Conservation (phyloP, 2,888 invertebrate genomes). For the Epinotia demarniana region DNA sequence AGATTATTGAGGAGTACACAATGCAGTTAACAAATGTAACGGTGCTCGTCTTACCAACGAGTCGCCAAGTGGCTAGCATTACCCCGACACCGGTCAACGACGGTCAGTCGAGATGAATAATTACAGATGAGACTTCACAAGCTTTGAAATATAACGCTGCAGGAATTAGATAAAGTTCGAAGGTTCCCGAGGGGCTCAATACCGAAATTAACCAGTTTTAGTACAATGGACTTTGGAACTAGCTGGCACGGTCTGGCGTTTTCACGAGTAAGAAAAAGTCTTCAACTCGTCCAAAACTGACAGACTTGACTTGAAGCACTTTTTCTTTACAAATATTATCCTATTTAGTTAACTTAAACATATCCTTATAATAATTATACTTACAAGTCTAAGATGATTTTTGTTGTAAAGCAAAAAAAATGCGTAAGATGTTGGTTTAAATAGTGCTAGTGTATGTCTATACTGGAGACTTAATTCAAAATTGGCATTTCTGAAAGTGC, state of each 20-base stretch:
- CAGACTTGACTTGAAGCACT: too few species aligned
- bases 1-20: conserved; percentile 15
- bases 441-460: background rate
- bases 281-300: too few species aligned
- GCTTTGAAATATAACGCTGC: conserved; percentile 76
- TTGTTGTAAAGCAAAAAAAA: background rate
- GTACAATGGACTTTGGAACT: background rate
- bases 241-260: background rate
- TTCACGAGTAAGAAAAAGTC: background rate
- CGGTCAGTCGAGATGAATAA: conserved; percentile 72
- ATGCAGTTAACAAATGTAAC: conserved; percentile 47
- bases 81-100: conserved; percentile 70
- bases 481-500: conserved; percentile 53
- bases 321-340: too few species aligned
- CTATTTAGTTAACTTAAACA: too few species aligned
- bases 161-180: conserved; percentile 62
- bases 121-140: conserved; percentile 70
- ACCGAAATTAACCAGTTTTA: background rate
- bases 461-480: conserved; percentile 2
- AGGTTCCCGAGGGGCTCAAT: conserved; percentile 50
- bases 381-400: background rate
- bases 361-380: background rate
- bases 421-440: background rate
- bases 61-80: conserved; percentile 60
- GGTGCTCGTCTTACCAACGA: conserved; percentile 52